Percentiles rank a stretch among this genome's conserved stretches.
Conservation (phyloP, 2,888 invertebrate genomes). For the Myathropa florea region DNA sequence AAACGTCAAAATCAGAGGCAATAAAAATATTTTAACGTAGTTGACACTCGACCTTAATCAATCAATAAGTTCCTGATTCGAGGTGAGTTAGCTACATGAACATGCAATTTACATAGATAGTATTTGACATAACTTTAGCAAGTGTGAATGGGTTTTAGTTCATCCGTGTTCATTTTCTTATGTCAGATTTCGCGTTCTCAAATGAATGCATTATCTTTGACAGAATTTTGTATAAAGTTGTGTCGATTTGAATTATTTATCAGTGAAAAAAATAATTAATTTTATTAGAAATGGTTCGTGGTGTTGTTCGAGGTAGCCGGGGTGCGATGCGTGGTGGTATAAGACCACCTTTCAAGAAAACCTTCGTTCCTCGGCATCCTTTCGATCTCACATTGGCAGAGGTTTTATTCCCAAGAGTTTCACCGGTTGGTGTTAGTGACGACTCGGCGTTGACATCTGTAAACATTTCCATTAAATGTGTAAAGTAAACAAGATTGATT, state of each 20-base stretch:
- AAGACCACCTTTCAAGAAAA: conserved; percentile 85
- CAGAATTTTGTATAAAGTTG: neutral
- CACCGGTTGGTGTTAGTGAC: conserved; percentile 85
- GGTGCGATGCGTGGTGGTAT: conserved; percentile 85
- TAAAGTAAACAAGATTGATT: neutral
- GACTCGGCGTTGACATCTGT: conserved; percentile 92
- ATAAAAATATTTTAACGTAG: too few relatives aligned
- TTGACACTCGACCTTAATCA: too few relatives aligned
- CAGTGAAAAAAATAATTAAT: neutral
- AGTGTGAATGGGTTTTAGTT: neutral
- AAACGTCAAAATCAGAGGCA: too few relatives aligned
- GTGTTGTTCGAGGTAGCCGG: conserved; percentile 85
- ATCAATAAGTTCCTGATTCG: fast-evolving
- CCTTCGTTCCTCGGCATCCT: conserved; percentile 88
- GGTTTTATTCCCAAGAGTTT: conserved; percentile 91
- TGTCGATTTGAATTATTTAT: neutral
- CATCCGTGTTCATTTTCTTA: neutral
- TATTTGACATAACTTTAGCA: neutral
- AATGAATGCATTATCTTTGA: neutral
- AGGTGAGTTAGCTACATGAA: neutral
- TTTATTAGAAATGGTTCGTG: conserved; percentile 85
- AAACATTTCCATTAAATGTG: conserved; percentile 59
- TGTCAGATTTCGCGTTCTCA: neutral
- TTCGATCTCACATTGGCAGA: conserved; percentile 94
- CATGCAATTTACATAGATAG: too few relatives aligned